phyloP scores from a whole-genome alignment of 2,888 invertebrate genomes.

The Trachelus troglodyta region DNA sequence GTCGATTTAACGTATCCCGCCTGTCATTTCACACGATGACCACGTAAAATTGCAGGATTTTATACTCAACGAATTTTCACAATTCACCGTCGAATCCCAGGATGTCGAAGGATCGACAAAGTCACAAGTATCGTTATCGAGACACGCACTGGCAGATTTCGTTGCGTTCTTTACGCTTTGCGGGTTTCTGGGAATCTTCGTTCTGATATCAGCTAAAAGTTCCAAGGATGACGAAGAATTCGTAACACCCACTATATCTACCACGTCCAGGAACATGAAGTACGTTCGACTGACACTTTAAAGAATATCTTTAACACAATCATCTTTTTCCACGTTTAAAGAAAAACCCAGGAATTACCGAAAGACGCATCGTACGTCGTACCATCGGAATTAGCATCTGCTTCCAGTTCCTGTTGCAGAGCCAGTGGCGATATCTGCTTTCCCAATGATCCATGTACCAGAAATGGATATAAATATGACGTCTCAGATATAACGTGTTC shows the following conservation, averaged over 20 bases:
- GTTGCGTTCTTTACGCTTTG: conserved; percentile 41
- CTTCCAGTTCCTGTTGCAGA: conserved; percentile 12
- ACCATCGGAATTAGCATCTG: not conserved
- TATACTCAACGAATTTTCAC: conserved; percentile 26
- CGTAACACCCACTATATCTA: too few species aligned
- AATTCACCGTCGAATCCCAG: conserved; percentile 23
- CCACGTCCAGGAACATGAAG: not conserved
- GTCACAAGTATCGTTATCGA: conserved; percentile 25
- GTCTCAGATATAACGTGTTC: not conserved
- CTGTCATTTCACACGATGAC: too few species aligned
- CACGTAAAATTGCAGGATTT: conserved; percentile 23
- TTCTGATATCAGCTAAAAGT: conserved; percentile 39
- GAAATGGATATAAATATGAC: not conserved
- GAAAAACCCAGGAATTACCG: not conserved
- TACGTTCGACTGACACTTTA: not conserved
- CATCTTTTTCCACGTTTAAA: too few species aligned
- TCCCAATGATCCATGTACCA: not conserved
- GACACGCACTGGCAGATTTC: conserved; percentile 37
- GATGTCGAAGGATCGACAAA: conserved; percentile 20
- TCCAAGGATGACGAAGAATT: conserved; percentile 23
- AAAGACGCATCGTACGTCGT: not conserved
- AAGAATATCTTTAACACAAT: too few species aligned
- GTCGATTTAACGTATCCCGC: too few species aligned
- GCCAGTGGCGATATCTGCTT: conserved; percentile 11
- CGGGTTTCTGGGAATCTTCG: conserved; percentile 36